phyloP scores from a whole-genome alignment of 1,140 invertebrate species.

The Catajapyx aquilonaris region DNA sequence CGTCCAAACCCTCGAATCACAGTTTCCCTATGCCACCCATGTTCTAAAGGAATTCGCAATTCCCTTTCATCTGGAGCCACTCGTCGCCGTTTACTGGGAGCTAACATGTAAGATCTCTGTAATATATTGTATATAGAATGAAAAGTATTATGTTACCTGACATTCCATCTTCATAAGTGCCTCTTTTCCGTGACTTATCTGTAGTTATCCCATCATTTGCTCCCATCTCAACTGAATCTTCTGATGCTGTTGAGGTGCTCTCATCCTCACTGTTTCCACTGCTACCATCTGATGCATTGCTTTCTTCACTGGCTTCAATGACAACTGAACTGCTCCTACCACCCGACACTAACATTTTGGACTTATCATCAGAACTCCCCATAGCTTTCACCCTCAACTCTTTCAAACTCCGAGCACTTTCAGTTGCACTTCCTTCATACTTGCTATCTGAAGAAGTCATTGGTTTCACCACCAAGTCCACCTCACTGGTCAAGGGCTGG shows the following conservation, averaged over 20 bases:
- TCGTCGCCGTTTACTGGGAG: constrained; percentile 28
- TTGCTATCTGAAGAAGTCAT: not conserved
- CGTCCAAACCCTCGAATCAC: constrained; percentile 62
- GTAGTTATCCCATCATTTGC: no score
- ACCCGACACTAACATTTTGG: not conserved
- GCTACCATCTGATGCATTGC: constrained; percentile 28
- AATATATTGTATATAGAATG: no score
- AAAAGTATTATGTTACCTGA: no score
- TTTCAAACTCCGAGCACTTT: not conserved
- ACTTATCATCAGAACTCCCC: not conserved
- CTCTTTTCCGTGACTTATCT: no score
- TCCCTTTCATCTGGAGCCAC: constrained; percentile 33
- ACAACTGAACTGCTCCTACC: not conserved
- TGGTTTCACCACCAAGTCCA: not conserved
- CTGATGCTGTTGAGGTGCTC: constrained; percentile 5
- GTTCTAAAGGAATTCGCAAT: constrained; percentile 46
- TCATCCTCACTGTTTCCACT: constrained; percentile 29
- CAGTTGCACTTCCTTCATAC: not conserved
- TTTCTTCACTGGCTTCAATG: constrained; percentile 18
- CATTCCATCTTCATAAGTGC: no score
- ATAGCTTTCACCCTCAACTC: not conserved
- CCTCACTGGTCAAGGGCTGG: not conserved
- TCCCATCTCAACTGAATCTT: no score
- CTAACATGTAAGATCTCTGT: no score
- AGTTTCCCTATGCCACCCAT: constrained; percentile 78